These are phyloP conservation scores for Hoplostethus atlanticus DNA, from an alignment of 2,797 vertebrate species.

Conservation along the genomic window DNA sequence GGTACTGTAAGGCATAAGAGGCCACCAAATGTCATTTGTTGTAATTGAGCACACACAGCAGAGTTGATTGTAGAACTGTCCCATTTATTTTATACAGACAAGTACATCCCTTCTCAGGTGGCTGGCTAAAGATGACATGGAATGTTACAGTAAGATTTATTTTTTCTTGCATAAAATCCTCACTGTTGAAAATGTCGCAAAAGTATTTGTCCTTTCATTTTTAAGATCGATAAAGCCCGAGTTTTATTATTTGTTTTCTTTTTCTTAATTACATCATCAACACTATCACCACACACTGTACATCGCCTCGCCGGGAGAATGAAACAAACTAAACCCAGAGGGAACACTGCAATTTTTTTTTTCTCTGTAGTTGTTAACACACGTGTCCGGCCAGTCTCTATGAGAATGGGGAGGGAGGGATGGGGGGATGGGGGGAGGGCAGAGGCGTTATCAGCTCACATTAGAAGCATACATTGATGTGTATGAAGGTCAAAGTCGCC, in stretches of 20 bases:
- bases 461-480: slow-evolving; percentile 76
- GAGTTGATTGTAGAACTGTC: slow-evolving; percentile 91
- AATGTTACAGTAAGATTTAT: slow-evolving; percentile 96
- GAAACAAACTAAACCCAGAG: slow-evolving; percentile 67
- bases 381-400: slow-evolving; percentile 77
- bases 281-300: slow-evolving; percentile 93
- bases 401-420: slow-evolving; percentile 58
- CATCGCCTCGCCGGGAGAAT: slow-evolving; percentile 84
- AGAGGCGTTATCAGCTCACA: slow-evolving; percentile 67
- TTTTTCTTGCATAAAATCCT: slow-evolving; percentile 93
- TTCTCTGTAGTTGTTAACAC: slow-evolving; percentile 83
- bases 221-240: slow-evolving; percentile 85
- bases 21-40: background rate
- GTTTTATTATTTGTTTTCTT: slow-evolving; percentile 79
- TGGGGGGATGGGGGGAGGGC: background rate
- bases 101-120: slow-evolving; percentile 91
- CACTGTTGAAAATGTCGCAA: slow-evolving; percentile 93
- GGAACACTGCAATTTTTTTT: slow-evolving; percentile 84
- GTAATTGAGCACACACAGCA: slow-evolving; percentile 43
- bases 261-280: slow-evolving; percentile 90
- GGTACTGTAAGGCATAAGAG: background rate
- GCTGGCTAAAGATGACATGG: slow-evolving; percentile 95
- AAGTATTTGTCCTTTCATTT: slow-evolving; percentile 60
- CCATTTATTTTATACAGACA: slow-evolving; percentile 98
- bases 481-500: slow-evolving; percentile 52